Percentiles rank a stretch among this genome's conserved stretches.
Conservation (phyloP, 2,888 invertebrate species). For the Leptarthrus brevirostris region DNA sequence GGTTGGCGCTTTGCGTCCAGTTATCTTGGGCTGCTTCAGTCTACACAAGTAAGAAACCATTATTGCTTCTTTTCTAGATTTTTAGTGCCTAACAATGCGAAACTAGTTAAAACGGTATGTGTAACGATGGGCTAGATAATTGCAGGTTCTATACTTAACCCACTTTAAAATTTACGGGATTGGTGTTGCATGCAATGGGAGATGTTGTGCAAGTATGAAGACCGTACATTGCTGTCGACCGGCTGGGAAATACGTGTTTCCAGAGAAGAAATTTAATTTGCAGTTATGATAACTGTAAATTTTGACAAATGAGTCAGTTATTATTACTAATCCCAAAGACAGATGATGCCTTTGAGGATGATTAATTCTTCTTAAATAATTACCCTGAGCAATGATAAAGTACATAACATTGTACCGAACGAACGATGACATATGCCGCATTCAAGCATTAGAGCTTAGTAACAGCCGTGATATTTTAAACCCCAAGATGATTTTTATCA, state of each 20-base stretch:
- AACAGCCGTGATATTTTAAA: slow-evolving; percentile 18
- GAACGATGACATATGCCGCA: slow-evolving; percentile 11
- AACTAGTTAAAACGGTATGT: neutral
- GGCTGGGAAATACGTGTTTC: neutral
- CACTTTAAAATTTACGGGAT: neutral
- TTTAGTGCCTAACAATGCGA: slow-evolving; percentile 3
- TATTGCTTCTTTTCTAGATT: neutral
- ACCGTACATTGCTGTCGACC: neutral
- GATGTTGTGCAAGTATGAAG: neutral
- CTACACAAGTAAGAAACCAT: slow-evolving; percentile 62
- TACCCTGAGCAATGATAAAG: neutral
- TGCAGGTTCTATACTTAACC: slow-evolving; percentile 25
- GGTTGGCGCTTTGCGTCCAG: slow-evolving; percentile 60
- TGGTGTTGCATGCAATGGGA: neutral
- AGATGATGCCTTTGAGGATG: neutral
- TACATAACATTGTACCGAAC: neutral
- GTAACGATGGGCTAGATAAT: neutral
- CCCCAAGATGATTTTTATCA: neutral
- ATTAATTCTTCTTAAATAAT: neutral
- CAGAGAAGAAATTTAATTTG: neutral
- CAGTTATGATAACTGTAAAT: slow-evolving; percentile 36
- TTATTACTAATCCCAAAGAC: neutral
- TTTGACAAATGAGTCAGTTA: neutral
- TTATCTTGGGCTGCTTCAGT: slow-evolving; percentile 63
- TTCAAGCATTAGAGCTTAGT: neutral